Base-by-base conservation (phyloP, 2,797 vertebrate genomes). In the Anguilla megastoma region DNA sequence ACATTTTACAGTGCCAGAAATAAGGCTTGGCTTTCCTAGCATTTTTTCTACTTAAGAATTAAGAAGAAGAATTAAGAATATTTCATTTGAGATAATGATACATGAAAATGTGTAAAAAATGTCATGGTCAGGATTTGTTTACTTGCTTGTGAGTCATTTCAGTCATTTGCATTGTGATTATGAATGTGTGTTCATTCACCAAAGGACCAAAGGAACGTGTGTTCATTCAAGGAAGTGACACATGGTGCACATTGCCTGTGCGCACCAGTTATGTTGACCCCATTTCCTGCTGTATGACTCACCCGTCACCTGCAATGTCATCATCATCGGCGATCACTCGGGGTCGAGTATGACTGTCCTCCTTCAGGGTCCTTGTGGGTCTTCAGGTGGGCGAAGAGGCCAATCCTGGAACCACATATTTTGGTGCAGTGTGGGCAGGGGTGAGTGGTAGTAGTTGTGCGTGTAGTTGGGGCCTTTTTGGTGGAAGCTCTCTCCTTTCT, bases 41-140 rank as follows among this genome's bases (percentile, higher is more conserved):
- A 54, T 52, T 84, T 30, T 76, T 76, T 3, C 27, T 14, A 2
- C 30, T 12, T 3, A 12, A 12, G 8, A 36, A 41, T 41, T 76
- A 41, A 76, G 36, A 36, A 41, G n/a, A n/a, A n/a, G n/a, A n/a
- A n/a, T n/a, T n/a, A n/a, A n/a, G n/a, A n/a, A 33, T 18, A 36
- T 76, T 76, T 76, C 10, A 76, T 76, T 71, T 71, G 30, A 71
- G n/a, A 69, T 21, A 63, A 69, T 69, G 63, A 36, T 36, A 74
- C 14, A 74, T 36, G 36, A 33, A 36, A 36, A 58, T 58, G 41
- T 45, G 0, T 45, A 24, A 69, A 6, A n/a, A 69, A n/a, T n/a
- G 63, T 69, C n/a, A 63, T 5, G 7, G 63, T n/a, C 63, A 69
- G 60, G 14, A 63, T 63, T 63, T 69, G 63, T 69, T 69, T 69